These are phyloP conservation scores for Sphenodon punctatus DNA, from an alignment of 2,797 vertebrate species.

Conservation along the genomic window DNA sequence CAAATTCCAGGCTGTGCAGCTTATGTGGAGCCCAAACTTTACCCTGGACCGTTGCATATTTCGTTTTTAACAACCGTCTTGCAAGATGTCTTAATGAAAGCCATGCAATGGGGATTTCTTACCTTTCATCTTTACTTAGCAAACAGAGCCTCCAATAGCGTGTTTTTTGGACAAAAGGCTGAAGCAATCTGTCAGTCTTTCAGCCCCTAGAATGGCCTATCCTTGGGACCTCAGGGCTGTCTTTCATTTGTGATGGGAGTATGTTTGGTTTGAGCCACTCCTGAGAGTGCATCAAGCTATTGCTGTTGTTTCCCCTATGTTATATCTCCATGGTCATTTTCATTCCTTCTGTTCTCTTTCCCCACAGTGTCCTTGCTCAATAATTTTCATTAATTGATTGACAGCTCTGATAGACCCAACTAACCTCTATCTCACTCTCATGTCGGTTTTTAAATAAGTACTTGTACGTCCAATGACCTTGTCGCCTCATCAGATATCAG, in stretches of 20 bases:
- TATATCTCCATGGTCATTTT: slow-evolving; percentile 89
- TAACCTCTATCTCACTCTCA: slow-evolving; percentile 93
- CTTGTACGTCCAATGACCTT: slow-evolving; percentile 98
- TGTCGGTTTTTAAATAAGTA: slow-evolving; percentile 99
- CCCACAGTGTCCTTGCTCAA: slow-evolving; percentile 93
- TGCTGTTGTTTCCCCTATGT: slow-evolving; percentile 82
- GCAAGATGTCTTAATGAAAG: slow-evolving; percentile 65
- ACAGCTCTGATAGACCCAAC: slow-evolving; percentile 97
- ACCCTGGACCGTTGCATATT: slow-evolving; percentile 18
- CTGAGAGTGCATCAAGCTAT: slow-evolving; percentile 71
- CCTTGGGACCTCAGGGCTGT: slow-evolving; percentile 35
- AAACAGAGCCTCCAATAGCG: slow-evolving; percentile 45
- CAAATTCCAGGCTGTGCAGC: slow-evolving; percentile 1
- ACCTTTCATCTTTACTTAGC: slow-evolving; percentile 55
- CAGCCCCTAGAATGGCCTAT: slow-evolving; percentile 24
- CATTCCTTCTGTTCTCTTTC: slow-evolving; percentile 85
- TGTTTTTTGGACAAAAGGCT: slow-evolving; percentile 59
- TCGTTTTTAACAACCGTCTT: no score
- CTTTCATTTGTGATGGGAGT: slow-evolving; percentile 69
- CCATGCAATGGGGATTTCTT: slow-evolving; percentile 26
- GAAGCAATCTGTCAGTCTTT: slow-evolving; percentile 51
- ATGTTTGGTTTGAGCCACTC: slow-evolving; percentile 66
- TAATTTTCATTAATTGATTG: slow-evolving; percentile 99
- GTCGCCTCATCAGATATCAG: slow-evolving; percentile 95
- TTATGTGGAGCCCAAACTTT: slow-evolving; percentile 3